These are phyloP conservation scores for Mastomys coucha DNA, from an alignment of 2,113 vertebrate genomes.

Conservation along the genomic window DNA sequence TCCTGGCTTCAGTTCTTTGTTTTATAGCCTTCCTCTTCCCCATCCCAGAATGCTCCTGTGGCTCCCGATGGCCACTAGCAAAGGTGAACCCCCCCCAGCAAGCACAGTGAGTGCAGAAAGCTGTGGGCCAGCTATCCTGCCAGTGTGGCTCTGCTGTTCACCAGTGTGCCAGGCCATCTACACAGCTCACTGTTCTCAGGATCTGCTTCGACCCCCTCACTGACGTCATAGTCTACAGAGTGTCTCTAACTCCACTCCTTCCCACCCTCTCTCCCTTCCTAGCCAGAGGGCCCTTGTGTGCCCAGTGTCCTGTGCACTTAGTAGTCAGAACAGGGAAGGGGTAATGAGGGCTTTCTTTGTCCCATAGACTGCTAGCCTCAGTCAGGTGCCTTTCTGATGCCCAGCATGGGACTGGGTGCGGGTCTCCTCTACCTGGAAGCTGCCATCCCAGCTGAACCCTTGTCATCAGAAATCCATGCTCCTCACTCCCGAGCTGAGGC, in stretches of 20 bases:
- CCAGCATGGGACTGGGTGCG: neutral
- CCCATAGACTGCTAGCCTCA: neutral
- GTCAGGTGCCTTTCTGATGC: neutral
- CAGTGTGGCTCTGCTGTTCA: neutral
- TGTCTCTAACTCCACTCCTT: neutral
- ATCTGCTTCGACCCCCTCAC: neutral
- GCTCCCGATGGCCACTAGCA: neutral
- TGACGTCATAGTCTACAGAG: neutral
- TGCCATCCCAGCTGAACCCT: neutral
- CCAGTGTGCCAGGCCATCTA: neutral
- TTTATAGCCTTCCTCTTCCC: neutral
- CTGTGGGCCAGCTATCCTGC: neutral
- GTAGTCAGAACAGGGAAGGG: neutral
- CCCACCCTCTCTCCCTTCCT: neutral
- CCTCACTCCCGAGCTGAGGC: neutral
- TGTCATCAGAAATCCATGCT: neutral
- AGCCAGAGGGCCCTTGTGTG: neutral
- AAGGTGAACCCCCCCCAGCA: neutral
- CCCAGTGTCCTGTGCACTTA: neutral
- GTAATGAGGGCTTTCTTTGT: too few species aligned
- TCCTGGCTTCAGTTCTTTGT: neutral
- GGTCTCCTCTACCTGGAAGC: neutral
- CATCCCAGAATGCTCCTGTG: neutral
- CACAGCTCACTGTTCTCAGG: neutral
- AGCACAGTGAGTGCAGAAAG: accelerated